Evolutionary conservation across 2,888 invertebrate species (phyloP).

Genomic region (Agonopterix alstromeriana): DNA sequence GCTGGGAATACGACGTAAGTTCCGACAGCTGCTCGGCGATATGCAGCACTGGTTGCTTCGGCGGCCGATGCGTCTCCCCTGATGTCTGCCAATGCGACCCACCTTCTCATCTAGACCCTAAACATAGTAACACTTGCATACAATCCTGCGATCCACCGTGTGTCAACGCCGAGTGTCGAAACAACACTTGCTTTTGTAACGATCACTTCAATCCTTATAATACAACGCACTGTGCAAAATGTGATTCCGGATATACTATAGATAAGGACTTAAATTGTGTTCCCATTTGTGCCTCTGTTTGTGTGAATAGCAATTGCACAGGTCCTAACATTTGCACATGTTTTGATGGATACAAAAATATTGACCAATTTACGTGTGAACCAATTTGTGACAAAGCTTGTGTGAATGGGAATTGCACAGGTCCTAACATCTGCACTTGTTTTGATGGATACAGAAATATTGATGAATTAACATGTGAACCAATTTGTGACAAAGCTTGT

Average conservation of each 20-base stretch:
- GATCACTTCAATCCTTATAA: slow-evolving; percentile 33
- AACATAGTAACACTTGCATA: slow-evolving; percentile 42
- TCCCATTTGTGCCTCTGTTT: slow-evolving; percentile 19
- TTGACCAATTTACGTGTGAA: slow-evolving; percentile 1
- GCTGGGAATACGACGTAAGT: slow-evolving; percentile 47
- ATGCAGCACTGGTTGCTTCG: slow-evolving; percentile 64
- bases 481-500: slow-evolving; percentile 52
- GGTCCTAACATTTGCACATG: slow-evolving; percentile 18
- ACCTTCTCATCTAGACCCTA: slow-evolving; percentile 38
- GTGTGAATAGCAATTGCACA: slow-evolving; percentile 22
- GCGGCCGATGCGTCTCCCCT: slow-evolving; percentile 58
- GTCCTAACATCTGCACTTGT: slow-evolving; percentile 63
- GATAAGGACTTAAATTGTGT: slow-evolving; percentile 15
- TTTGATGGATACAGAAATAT: slow-evolving; percentile 33
- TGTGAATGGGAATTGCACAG: slow-evolving; percentile 9
- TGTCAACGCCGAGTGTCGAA: slow-evolving; percentile 42
- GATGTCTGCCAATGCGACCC: slow-evolving; percentile 48
- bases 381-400: slow-evolving; percentile 24
- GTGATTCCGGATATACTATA: slow-evolving; percentile 28
- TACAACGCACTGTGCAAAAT: slow-evolving; percentile 40
- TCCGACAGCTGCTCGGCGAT: slow-evolving; percentile 56
- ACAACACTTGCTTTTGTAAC: slow-evolving; percentile 49
- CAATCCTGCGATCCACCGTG: slow-evolving; percentile 41
- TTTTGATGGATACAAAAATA: neutral
- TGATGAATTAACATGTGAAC: slow-evolving; percentile 15